Base-by-base conservation (phyloP, 2,888 invertebrate species). In the Malthinus flaveolus region DNA sequence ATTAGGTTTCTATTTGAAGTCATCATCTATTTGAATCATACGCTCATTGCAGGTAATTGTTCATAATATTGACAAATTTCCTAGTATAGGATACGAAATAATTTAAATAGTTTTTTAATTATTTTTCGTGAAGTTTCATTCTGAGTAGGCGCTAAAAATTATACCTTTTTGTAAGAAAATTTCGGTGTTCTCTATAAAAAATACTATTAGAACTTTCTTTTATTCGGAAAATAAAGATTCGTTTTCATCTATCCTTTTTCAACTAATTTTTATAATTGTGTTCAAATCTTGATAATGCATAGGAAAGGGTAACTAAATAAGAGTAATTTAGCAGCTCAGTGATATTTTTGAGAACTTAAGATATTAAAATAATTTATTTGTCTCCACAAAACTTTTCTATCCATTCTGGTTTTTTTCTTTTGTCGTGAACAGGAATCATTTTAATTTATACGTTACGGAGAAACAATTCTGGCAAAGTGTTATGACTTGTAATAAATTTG, bases 281-380 rank as follows among this genome's bases (percentile, higher is more conserved):
- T 3, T 23, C 5, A 13, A 45, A 11, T 9, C 10, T 5, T 10
- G 31, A 6, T 23, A 23, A 54, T 37, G 48, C 35, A 42, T n/a
- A 48, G 49, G 11, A 44, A 49, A 39, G 10, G 32, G 32, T 31
- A 13, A 8, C 23, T 5, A 36, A 49, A 56, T 23, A 12, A 11
- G 35, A 13, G 44, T 56, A 62, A 62, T 59, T 62, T 56, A 59
- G 49, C 56, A 47, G 53, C 44, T 62, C 53, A 53, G 47, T 50
- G 56, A 49, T 53, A 53, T 49, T 59, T 45, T 45, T 49, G 49
- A 49, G 49, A 62, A 62, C 55, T 59, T 62, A 53, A 56, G 59
- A 62, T 56, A 62, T 62, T 59, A 62, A 62, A 62, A 62, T 62
- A 59, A 56, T 62, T 62, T 62, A 62, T 62, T 37, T 53, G 62